These are phyloP conservation scores for Danio choprae DNA, from an alignment of 2,797 vertebrate species.

Conservation along the genomic window DNA sequence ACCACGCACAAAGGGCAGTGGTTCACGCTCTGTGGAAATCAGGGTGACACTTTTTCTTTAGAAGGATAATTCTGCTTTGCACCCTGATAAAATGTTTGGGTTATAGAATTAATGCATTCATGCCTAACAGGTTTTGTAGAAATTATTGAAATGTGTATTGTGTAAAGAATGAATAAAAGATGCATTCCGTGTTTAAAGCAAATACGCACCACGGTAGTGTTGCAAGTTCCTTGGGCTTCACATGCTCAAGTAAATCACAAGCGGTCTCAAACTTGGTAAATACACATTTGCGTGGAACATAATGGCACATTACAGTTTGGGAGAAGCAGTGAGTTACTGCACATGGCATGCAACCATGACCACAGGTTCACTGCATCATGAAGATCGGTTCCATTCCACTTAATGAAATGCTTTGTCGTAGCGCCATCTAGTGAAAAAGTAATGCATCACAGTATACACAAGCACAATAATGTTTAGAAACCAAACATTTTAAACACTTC, in stretches of 20 bases:
- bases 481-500: not conserved
- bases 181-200: not conserved
- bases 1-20: conserved; percentile 31
- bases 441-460: not conserved
- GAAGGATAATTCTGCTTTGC: conserved; percentile 12
- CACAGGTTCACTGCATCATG: conserved; percentile 8
- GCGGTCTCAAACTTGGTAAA: not conserved
- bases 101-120: conserved; percentile 6
- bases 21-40: conserved; percentile 43
- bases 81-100: not conserved
- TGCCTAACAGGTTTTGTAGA: not conserved
- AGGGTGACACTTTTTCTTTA: conserved; percentile 26
- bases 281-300: not conserved
- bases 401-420: conserved; percentile 10
- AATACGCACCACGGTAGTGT: not conserved
- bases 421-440: conserved; percentile 39
- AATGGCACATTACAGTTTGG: conserved; percentile 6
- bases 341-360: conserved; percentile 25
- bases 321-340: not conserved
- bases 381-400: not conserved
- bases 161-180: not conserved
- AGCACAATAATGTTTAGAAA: not conserved
- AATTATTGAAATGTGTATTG: not conserved
- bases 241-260: not conserved
- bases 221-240: not conserved